Evolutionary conservation across 2,113 vertebrate genomes (phyloP).

Genomic region (Phocoena phocoena): DNA sequence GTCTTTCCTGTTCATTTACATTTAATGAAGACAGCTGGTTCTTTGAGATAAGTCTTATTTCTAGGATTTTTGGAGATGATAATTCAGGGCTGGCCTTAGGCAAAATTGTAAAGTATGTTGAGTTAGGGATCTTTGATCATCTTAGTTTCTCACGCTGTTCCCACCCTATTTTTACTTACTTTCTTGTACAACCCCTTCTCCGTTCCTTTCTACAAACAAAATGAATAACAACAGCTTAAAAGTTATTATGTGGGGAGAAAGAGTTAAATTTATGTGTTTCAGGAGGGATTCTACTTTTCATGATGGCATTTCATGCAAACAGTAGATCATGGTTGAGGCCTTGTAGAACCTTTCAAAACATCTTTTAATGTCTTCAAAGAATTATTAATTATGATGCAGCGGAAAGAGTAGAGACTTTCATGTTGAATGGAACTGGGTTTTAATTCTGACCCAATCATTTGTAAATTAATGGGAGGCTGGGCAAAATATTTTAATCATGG

Average conservation of each 20-base stretch:
- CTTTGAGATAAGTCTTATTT: slow-evolving; percentile 57
- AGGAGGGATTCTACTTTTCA: not conserved
- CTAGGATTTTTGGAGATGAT: slow-evolving; percentile 39
- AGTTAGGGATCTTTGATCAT: not conserved
- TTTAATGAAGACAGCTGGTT: slow-evolving; percentile 56
- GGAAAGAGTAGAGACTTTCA: not conserved
- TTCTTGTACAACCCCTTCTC: not conserved
- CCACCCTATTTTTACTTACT: not conserved
- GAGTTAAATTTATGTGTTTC: not conserved
- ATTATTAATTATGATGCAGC: not conserved
- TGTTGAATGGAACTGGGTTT: not conserved
- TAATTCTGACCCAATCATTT: not conserved
- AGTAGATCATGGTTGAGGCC: not conserved
- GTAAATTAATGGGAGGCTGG: not conserved
- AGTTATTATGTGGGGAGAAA: too few relatives aligned
- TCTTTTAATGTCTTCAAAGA: not conserved
- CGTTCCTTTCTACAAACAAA: not conserved
- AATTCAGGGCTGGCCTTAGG: slow-evolving; percentile 34
- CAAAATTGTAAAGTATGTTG: slow-evolving; percentile 40
- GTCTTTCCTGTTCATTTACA: slow-evolving; percentile 40
- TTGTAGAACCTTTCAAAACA: not conserved
- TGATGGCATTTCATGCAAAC: not conserved
- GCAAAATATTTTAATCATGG: not conserved
- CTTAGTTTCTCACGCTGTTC: not conserved
- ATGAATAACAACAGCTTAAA: not conserved